Evolutionary conservation across 2,888 invertebrate species (phyloP).

Genomic region (Pterostichus madidus): DNA sequence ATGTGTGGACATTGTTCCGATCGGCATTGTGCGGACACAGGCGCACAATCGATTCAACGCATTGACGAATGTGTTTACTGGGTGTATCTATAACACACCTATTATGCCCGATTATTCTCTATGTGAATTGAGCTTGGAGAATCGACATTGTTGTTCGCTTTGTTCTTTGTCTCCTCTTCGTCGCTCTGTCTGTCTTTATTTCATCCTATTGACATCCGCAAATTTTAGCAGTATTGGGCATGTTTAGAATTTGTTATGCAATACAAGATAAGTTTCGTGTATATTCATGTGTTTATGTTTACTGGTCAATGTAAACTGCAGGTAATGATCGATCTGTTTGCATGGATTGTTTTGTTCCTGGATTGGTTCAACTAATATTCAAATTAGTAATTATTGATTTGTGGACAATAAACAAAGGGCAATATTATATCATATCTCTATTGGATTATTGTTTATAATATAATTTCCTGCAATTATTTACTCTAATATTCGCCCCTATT

Average conservation of each 20-base stretch:
- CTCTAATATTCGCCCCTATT: no score
- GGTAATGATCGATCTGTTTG: slow-evolving; percentile 36
- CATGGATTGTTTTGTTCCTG: slow-evolving; percentile 11
- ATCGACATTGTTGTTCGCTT: slow-evolving; percentile 27
- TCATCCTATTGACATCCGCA: slow-evolving; percentile 11
- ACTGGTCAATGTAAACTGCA: slow-evolving; percentile 13
- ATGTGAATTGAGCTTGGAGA: slow-evolving; percentile 50
- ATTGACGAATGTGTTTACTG: slow-evolving; percentile 63
- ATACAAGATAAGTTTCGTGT: slow-evolving; percentile 33
- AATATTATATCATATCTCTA: no score
- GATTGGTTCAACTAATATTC: slow-evolving; percentile 24
- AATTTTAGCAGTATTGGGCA: slow-evolving; percentile 5
- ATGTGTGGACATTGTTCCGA: slow-evolving; percentile 62
- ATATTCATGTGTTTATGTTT: slow-evolving; percentile 14
- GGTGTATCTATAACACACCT: slow-evolving; percentile 67
- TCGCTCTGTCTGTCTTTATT: slow-evolving; percentile 1
- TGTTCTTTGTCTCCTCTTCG: background rate
- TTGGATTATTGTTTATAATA: no score
- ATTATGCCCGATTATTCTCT: slow-evolving; percentile 61
- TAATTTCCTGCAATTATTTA: no score
- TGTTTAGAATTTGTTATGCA: slow-evolving; percentile 37
- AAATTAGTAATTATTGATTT: background rate
- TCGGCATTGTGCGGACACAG: slow-evolving; percentile 41
- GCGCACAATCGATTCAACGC: slow-evolving; percentile 55
- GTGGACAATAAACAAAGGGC: slow-evolving; percentile 11